Evolutionary conservation across 1,140 invertebrate genomes (phyloP).

Genomic region (Euura saliciscinereae): DNA sequence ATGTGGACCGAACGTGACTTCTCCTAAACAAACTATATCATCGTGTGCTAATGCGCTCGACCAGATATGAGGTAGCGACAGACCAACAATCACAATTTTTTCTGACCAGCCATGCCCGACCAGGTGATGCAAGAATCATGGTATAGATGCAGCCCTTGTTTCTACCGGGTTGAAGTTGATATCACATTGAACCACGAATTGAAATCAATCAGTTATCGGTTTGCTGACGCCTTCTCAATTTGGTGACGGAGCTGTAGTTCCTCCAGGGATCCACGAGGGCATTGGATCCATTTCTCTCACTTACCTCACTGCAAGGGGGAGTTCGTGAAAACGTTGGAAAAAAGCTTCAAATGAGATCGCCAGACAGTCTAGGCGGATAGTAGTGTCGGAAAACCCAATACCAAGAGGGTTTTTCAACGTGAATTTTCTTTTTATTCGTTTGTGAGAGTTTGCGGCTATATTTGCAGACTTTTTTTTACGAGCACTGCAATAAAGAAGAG

Average conservation of each 20-base stretch:
- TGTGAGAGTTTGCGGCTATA: too few species aligned
- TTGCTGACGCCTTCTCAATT: not conserved
- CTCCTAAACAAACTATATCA: slow-evolving; percentile 1
- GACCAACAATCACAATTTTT: not conserved
- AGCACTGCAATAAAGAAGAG: too few species aligned
- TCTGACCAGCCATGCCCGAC: too few species aligned
- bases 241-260: not conserved
- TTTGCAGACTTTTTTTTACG: too few species aligned
- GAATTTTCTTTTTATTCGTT: not conserved
- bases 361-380: not conserved
- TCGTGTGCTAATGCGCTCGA: not conserved
- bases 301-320: not conserved
- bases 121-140: too few species aligned
- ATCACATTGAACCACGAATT: too few species aligned
- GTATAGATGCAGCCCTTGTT: not conserved
- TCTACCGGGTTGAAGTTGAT: too few species aligned
- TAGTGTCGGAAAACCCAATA: not conserved
- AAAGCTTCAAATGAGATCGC: not conserved
- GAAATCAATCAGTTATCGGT: too few species aligned
- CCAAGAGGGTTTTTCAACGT: not conserved
- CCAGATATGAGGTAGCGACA: slow-evolving; percentile 1
- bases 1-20: slow-evolving; percentile 3
- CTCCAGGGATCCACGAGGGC: not conserved
- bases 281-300: slow-evolving; percentile 1
- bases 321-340: not conserved